These are phyloP conservation scores for Morphnarchus princeps DNA, from an alignment of 2,113 vertebrate genomes.

Conservation along the genomic window DNA sequence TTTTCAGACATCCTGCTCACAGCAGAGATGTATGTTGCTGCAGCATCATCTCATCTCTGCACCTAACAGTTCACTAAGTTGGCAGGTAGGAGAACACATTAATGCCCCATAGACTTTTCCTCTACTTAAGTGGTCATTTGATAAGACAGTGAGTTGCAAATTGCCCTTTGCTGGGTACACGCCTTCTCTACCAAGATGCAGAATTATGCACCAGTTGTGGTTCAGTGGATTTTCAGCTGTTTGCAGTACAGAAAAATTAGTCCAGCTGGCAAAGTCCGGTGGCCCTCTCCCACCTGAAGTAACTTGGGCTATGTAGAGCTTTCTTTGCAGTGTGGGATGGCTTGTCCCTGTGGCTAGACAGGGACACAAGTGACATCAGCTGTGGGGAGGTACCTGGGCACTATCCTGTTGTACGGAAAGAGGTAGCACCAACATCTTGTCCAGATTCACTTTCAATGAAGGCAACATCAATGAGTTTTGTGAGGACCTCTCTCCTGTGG, in stretches of 20 bases:
- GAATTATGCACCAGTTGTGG: background rate
- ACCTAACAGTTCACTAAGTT: background rate
- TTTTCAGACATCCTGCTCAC: background rate
- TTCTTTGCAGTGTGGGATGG: background rate
- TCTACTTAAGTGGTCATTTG: background rate
- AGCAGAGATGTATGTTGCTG: background rate
- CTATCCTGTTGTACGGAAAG: background rate
- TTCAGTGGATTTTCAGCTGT: background rate
- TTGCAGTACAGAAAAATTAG: background rate
- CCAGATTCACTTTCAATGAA: background rate
- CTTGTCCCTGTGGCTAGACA: background rate
- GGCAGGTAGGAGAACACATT: background rate
- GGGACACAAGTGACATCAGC: background rate
- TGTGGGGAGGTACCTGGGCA: background rate
- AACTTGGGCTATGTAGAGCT: background rate
- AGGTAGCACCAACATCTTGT: background rate
- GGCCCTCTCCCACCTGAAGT: background rate
- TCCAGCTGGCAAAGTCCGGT: background rate
- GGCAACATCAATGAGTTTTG: background rate
- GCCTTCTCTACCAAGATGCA: background rate
- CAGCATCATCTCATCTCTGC: background rate
- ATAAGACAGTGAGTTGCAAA: background rate
- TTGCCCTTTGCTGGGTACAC: background rate
- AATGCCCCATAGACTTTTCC: background rate
- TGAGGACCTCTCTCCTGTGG: background rate